Conservation (phyloP, 1,140 invertebrate genomes). For the Aphidius gifuensis region DNA sequence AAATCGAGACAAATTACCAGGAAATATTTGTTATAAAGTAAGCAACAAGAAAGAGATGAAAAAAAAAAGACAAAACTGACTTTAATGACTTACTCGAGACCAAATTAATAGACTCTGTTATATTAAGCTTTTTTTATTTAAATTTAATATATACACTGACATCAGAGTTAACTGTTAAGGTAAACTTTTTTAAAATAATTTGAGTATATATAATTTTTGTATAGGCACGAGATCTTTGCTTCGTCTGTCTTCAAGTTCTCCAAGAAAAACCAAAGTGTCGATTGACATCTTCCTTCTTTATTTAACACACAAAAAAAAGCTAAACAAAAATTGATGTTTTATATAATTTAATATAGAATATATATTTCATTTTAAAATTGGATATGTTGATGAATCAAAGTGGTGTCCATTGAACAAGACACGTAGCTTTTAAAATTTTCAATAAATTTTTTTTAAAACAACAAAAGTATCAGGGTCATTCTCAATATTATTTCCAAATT, state of each 20-base stretch:
- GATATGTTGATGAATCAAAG: too few species aligned
- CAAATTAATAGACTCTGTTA: slow-evolving; percentile 21
- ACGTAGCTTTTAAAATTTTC: too few species aligned
- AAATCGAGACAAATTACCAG: slow-evolving; percentile 8
- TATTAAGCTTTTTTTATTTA: not conserved
- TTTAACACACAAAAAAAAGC: slow-evolving; percentile 3
- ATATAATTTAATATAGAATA: too few species aligned
- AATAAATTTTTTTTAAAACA: too few species aligned
- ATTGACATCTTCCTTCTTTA: slow-evolving; percentile 40
- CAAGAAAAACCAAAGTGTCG: slow-evolving; percentile 23
- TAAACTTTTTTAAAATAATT: slow-evolving; percentile 43
- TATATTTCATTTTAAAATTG: too few species aligned
- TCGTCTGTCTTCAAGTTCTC: slow-evolving; percentile 42
- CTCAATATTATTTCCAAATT: too few species aligned
- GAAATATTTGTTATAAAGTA: not conserved
- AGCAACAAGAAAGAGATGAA: too few species aligned
- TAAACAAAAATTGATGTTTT: not conserved
- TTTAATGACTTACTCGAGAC: slow-evolving; percentile 5
- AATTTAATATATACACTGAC: slow-evolving; percentile 40
- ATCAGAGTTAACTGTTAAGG: slow-evolving; percentile 33
- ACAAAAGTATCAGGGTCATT: too few species aligned
- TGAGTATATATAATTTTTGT: too few species aligned
- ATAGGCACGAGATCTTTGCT: slow-evolving; percentile 25
- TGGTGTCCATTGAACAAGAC: too few species aligned
- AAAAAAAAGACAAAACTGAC: not conserved